Base-by-base conservation (phyloP, 2,797 vertebrate species). In the Rhinella marina region DNA sequence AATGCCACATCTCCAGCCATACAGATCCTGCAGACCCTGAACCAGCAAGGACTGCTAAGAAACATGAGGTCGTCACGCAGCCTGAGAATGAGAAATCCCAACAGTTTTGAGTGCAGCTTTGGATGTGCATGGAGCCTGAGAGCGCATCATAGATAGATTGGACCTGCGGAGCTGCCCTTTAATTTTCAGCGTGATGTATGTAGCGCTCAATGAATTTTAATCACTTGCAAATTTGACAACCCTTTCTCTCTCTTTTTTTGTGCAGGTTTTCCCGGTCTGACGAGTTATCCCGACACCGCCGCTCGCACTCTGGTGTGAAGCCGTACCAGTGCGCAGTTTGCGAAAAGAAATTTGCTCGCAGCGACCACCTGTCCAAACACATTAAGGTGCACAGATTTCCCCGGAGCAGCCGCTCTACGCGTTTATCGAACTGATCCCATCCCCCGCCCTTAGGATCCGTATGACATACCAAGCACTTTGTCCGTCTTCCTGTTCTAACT, bases 301-400 rank as follows among this genome's bases (percentile, higher is more conserved):
- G 98, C 14, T 99, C 98, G 25, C 98, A 99, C 93, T 99, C 97
- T 0, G 98, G 98, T 52, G 97, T 99, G 91, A 99, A 99, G 89
- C 98, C 98, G 1, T 99, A 99, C 93, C 97, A 98, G 93, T 99
- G 98, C 87, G 96, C 95, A 0, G 96, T 98, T 72, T 99, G 98
- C 0, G 98, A 99, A 93, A 99, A 99, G 95, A 99, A 97, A 93
- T 99, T 99, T 78, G 97, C 98, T 41, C 97, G 98, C 77, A 99
- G 98, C 2, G 98, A 99, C 95, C 98, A 99, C 94, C 95, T 99
- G 91, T 98, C 98, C 91, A 99, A 99, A 93, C 98, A 99, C 73
- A 93, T 98, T 94, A 99, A 99, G 95, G 98, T 99, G 92, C 98
- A 99, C 91, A 97, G 98, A 54, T 98, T 99, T 93, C 98, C 98